Percentiles rank a stretch among this genome's conserved stretches.
phyloP scores from a whole-genome alignment of 2,113 vertebrate species.

The Hemiscyllium ocellatum region DNA sequence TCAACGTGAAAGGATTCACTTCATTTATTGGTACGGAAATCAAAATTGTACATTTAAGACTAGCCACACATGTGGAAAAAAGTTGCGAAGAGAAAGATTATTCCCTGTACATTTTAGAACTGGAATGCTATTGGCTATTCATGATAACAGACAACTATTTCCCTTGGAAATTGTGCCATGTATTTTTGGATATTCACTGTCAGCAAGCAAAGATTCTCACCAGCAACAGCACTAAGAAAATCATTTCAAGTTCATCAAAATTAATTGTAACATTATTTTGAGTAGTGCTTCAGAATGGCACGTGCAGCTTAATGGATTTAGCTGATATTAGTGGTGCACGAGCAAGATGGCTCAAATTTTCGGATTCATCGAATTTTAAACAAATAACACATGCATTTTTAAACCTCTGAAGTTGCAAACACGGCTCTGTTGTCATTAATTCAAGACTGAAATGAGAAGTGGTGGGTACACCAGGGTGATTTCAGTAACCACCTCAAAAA shows the following conservation, averaged over 20 bases:
- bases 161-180: not conserved
- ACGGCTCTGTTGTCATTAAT: not conserved
- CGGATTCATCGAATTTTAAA: not conserved
- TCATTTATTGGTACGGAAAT: not conserved
- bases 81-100: not conserved
- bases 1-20: not conserved
- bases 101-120: not conserved
- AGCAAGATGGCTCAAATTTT: not conserved
- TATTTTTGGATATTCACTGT: not conserved
- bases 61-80: not conserved
- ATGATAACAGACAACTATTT: not conserved
- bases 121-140: not conserved
- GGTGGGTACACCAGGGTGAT: not conserved
- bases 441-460: not conserved
- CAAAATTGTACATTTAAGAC: not conserved
- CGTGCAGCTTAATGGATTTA: not conserved
- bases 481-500: not conserved
- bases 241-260: not conserved
- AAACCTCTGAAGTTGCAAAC: not conserved
- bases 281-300: not conserved
- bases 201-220: not conserved
- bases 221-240: not conserved
- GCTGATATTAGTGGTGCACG: not conserved
- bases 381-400: not conserved
- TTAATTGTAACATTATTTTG: not conserved